Conservation (phyloP, 1,140 invertebrate genomes). For the Cryptotermes secundus region DNA sequence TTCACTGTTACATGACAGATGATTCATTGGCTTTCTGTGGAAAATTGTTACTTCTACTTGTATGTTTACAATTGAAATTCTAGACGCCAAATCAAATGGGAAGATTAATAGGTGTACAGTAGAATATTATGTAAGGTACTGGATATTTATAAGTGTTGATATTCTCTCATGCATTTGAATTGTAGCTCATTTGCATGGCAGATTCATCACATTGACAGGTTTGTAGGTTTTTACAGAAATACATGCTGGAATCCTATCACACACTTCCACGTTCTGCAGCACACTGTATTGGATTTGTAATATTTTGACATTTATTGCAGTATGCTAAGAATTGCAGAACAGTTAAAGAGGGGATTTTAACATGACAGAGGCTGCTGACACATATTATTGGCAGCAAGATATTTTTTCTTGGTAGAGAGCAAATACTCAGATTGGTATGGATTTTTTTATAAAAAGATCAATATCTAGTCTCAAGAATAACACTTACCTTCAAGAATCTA, state of each 20-base stretch:
- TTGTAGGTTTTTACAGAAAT: not conserved
- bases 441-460: slow-evolving; percentile 25
- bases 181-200: not conserved
- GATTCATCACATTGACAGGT: not conserved
- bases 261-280: not conserved
- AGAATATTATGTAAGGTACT: slow-evolving; percentile 10
- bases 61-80: not conserved
- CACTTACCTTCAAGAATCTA: slow-evolving; percentile 22
- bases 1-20: no score
- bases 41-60: not conserved
- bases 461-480: slow-evolving; percentile 26
- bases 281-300: no score
- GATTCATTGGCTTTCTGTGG: not conserved
- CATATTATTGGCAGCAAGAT: slow-evolving; percentile 22
- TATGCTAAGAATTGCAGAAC: no score
- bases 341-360: slow-evolving; percentile 1
- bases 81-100: not conserved
- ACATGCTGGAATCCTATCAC: not conserved
- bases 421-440: slow-evolving; percentile 23
- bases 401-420: slow-evolving; percentile 7
- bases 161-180: not conserved
- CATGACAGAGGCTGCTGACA: not conserved
- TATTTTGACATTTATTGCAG: no score
- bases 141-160: not conserved
- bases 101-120: not conserved